Evolutionary conservation across 2,113 vertebrate species (phyloP), one percentile per base, ranked within the genome.

Genomic region (Sylvilagus bachmani): DNA sequence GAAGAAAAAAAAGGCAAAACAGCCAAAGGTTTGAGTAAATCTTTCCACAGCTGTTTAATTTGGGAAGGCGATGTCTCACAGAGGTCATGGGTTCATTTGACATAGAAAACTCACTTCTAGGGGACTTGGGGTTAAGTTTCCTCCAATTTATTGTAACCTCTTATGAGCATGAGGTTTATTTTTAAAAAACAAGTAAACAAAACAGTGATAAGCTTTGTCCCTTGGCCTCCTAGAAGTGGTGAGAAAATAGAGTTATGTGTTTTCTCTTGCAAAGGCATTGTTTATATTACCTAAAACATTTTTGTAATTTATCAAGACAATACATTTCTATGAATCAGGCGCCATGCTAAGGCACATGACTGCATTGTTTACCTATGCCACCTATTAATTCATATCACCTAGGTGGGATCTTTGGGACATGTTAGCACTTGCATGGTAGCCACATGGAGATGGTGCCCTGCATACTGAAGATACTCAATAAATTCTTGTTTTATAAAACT

Each of bases 121-220:
- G 21, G 89, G 83, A 89, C 69, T 67, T 70, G 9, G 85, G 73
- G 92, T 93, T 93, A 95, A 75, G 33, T 94, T 92, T 92, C 71
- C 66, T 89, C 86, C 66, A 90, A 89, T 96, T 89, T 95, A 91
- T 80, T 70, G 38, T 95, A 96, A 96, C 44, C 93, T 96, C 92
- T 94, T 38, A 64, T 89, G 51, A 95, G n/a, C 62, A 94, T 91
- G 58, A 79, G 77, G 77, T 95, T 96, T 96, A 95, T 96, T 96
- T 97, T 93, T 93, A 33, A 75, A 86, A 96, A 93, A 67, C 61
- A 73, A 97, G 93, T 97, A 96, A 96, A 97, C 88, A 95, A 93
- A 85, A 67, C 69, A 29, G 61, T 70, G 91, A 97, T 96, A 95
- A 93, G 80, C 94, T 89, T 89, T 90, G 61, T 92, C 86, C 92